Base-by-base conservation (phyloP, 2,113 vertebrate genomes). In the Onychostruthus taczanowskii region DNA sequence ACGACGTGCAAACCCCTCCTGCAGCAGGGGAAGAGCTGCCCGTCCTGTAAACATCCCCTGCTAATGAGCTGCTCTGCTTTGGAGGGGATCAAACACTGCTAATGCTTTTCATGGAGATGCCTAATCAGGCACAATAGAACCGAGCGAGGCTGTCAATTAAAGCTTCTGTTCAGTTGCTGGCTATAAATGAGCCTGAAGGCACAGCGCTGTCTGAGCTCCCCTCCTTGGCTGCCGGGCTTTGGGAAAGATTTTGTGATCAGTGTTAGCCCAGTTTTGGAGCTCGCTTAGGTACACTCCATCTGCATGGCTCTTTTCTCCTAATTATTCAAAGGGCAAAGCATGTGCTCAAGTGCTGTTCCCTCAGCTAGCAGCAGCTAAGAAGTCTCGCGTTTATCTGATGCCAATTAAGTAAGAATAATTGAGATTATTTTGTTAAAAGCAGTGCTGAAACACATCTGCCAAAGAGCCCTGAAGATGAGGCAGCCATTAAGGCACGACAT, bases 281-380 rank as follows among this genome's bases (percentile, higher is more conserved):
- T 82, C 2, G 0, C 37, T 67, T 7, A 30, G 62, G 44, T 37
- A 41, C 46, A 4, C 47, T 41, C 73, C 27, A 1, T 86, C 87
- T 86, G 47, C 49, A 47, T 33, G 24, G 70, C 78, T 30, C 84
- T 88, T 77, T 49, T 78, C 16, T 83, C 43, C 87, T 82, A 28
- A 85, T 96, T 96, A 87, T 73, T 95, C 76, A 74, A 69, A 93
- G 87, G 87, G 75, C 74, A 83, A 10, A 95, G 82, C 18, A 28
- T 68, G 33, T 50, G 56, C 75, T 39, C 26, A 35, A 90, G 31
- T 37, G 43, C 58, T 87, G 18, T 22, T 55, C 27, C 30, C 75
- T 49, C 73, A 41, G 63, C 41, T 6, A 66, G 59, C 10, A 82
- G 41, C 68, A 70, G 87, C 59, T 69, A 44, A 76, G 88, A 56